A percentile compares a stretch with the other conserved stretches of the same genome.
Evolutionary conservation across 1,140 invertebrate species (phyloP).

Genomic region (Campoletis sonorensis): DNA sequence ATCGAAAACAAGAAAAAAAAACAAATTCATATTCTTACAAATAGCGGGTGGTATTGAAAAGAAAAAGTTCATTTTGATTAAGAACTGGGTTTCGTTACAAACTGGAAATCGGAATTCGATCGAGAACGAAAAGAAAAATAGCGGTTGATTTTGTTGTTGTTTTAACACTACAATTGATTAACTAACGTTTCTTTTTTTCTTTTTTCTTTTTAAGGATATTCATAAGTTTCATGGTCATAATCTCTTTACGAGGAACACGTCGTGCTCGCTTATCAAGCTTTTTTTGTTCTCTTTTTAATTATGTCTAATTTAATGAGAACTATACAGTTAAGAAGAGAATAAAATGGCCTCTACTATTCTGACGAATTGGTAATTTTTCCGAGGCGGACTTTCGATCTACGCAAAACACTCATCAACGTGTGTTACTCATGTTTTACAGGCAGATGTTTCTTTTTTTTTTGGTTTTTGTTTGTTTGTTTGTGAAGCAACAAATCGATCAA

Average conservation of each 20-base stretch:
- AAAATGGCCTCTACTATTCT: conserved; percentile 1
- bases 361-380: conserved; percentile 9
- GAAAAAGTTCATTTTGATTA: neutral
- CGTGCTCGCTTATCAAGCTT: neutral
- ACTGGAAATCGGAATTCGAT: neutral
- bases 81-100: neutral
- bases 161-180: conserved; percentile 2
- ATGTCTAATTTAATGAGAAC: neutral
- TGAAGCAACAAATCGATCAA: conserved; percentile 12
- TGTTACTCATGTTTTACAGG: conserved; percentile 42
- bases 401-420: conserved; percentile 2
- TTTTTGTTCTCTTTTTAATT: neutral
- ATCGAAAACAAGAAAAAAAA: neutral
- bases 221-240: conserved; percentile 12
- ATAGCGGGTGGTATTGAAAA: neutral
- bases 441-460: neutral
- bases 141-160: neutral
- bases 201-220: neutral
- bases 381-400: neutral
- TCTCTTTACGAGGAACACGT: conserved; percentile 9
- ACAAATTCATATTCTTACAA: neutral
- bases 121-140: neutral
- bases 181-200: too few species aligned
- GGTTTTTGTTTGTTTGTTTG: conserved; percentile 34
- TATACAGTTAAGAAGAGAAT: neutral